These are phyloP conservation scores for Procambarus virginalis DNA, from an alignment of 1,140 invertebrate genomes.

Conservation along the genomic window DNA sequence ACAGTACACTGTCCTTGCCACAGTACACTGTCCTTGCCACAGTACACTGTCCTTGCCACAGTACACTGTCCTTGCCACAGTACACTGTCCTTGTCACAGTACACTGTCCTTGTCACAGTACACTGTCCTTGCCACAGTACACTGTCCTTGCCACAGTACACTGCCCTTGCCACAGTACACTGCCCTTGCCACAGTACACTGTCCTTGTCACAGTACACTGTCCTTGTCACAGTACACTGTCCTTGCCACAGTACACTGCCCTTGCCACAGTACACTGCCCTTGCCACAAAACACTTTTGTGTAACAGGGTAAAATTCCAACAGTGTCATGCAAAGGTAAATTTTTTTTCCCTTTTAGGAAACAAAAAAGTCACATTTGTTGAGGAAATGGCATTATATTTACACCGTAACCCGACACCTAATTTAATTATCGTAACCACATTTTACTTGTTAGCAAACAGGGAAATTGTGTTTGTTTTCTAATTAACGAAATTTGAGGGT, in stretches of 20 bases:
- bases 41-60: too few relatives aligned
- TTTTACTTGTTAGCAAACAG: slow-evolving; percentile 54
- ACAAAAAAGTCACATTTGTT: slow-evolving; percentile 31
- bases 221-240: too few relatives aligned
- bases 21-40: too few relatives aligned
- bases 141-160: background rate
- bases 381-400: slow-evolving; percentile 52
- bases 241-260: background rate
- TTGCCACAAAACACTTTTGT: background rate
- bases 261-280: background rate
- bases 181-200: background rate
- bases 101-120: background rate
- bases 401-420: slow-evolving; percentile 29
- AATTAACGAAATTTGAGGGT: slow-evolving; percentile 54
- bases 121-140: background rate
- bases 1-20: too few relatives aligned
- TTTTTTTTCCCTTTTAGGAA: background rate
- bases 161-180: background rate
- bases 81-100: too few relatives aligned
- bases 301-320: background rate
- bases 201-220: too few relatives aligned
- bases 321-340: background rate
- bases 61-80: too few relatives aligned
- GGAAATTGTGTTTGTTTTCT: slow-evolving; percentile 52
- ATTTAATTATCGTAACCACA: slow-evolving; percentile 49